phyloP scores from a whole-genome alignment of 2,888 invertebrate species.

The Conomelus anceps region DNA sequence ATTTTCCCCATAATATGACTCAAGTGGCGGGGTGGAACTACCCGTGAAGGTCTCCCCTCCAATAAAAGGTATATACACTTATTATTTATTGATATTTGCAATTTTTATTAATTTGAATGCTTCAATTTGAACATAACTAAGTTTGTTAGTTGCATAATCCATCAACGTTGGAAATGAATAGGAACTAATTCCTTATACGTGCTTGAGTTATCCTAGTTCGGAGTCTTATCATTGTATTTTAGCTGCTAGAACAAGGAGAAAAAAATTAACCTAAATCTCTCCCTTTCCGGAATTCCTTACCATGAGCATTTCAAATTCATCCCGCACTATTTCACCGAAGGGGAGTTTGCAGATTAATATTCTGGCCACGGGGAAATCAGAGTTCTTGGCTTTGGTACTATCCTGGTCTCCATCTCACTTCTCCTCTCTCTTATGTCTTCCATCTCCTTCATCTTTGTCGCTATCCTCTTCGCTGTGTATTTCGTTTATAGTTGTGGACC shows the following conservation, averaged over 20 bases:
- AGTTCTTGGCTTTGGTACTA: not conserved
- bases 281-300: not conserved
- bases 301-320: not conserved
- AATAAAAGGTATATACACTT: too few species aligned
- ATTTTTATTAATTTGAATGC: too few species aligned
- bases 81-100: too few species aligned
- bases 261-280: not conserved
- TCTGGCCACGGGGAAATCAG: not conserved
- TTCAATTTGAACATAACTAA: not conserved
- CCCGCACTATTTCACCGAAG: not conserved
- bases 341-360: not conserved
- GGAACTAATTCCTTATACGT: not conserved
- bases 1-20: too few species aligned
- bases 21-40: too few species aligned
- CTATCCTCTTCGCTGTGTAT: too few species aligned
- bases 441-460: too few species aligned
- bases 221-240: not conserved
- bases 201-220: not conserved
- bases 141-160: not conserved
- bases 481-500: not conserved
- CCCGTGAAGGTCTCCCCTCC: too few species aligned
- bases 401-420: not conserved
- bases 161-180: not conserved
- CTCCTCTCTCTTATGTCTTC: not conserved
- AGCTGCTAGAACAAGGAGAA: not conserved